Percentiles rank a stretch among this genome's conserved stretches.
phyloP scores from a whole-genome alignment of 2,888 invertebrate genomes.

The Amiota mariae region DNA sequence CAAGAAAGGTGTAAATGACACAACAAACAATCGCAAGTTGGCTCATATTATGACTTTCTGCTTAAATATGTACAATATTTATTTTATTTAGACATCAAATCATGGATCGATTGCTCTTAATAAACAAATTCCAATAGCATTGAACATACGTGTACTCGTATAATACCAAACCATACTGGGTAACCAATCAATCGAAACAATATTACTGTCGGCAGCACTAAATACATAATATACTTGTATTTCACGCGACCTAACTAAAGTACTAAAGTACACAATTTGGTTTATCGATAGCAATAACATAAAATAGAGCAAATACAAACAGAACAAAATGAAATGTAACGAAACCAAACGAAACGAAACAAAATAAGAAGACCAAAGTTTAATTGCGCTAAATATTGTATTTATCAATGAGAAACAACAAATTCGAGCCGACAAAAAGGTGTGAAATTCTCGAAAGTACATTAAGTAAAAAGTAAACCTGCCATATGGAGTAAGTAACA shows the following conservation, averaged over 20 bases:
- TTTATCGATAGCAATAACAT: neutral
- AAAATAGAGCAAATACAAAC: constrained; percentile 24
- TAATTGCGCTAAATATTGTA: constrained; percentile 46
- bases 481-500: no score
- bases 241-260: no score
- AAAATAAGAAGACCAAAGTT: constrained; percentile 25
- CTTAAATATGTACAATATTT: constrained; percentile 29
- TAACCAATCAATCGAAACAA: no score
- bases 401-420: constrained; percentile 39
- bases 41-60: constrained; percentile 19
- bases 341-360: constrained; percentile 26
- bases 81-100: constrained; percentile 53
- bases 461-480: no score
- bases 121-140: constrained; percentile 26
- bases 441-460: neutral
- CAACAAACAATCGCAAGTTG: constrained; percentile 41
- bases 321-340: constrained; percentile 30
- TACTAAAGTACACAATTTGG: no score
- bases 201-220: no score
- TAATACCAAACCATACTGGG: no score
- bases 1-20: constrained; percentile 38
- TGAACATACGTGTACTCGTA: constrained; percentile 29
- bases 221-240: no score
- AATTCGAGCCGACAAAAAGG: neutral
- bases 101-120: constrained; percentile 41